phyloP scores from a whole-genome alignment of 2,888 invertebrate genomes.

The Microchrysa polita region DNA sequence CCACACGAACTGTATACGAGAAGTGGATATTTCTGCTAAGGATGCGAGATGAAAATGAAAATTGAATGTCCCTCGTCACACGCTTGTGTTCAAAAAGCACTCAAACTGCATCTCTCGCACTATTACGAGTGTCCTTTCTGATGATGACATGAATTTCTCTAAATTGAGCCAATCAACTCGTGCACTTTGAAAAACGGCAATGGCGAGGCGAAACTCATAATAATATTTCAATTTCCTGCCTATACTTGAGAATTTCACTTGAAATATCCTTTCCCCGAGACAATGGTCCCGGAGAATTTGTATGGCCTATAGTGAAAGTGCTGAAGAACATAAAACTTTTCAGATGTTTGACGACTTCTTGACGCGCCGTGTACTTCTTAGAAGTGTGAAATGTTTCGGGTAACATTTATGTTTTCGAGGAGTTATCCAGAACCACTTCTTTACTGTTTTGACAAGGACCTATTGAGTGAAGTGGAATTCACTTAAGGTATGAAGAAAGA shows the following conservation, averaged over 20 bases:
- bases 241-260: background rate
- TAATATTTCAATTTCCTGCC: slow-evolving; percentile 20
- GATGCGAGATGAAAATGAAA: slow-evolving; percentile 23
- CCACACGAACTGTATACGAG: background rate
- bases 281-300: background rate
- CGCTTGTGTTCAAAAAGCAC: slow-evolving; percentile 10
- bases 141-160: slow-evolving; percentile 24
- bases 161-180: slow-evolving; percentile 34
- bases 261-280: background rate
- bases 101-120: slow-evolving; percentile 25
- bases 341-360: background rate
- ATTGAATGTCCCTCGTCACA: slow-evolving; percentile 23
- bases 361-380: background rate
- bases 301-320: background rate
- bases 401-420: background rate
- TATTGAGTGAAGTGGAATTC: too few relatives aligned
- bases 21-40: background rate
- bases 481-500: too few relatives aligned
- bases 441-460: too few relatives aligned
- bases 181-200: background rate
- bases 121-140: background rate
- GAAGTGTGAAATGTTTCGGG: background rate
- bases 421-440: too few relatives aligned
- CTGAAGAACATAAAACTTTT: slow-evolving; percentile 1
- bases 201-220: slow-evolving; percentile 21